Conservation (phyloP, 2,888 invertebrate genomes). For the Synanthedon vespiformis region DNA sequence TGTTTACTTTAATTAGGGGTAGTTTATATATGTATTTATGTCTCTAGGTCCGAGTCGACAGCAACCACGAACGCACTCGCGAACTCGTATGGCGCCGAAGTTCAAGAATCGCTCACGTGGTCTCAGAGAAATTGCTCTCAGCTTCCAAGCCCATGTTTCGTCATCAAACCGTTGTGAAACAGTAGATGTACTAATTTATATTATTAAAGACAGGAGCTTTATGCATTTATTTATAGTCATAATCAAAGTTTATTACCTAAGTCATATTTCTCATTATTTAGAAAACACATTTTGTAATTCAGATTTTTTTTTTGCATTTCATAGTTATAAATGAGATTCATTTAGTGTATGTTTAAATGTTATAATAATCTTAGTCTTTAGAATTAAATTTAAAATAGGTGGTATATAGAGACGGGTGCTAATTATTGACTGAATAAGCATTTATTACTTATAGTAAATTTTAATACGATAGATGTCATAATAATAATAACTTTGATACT, state of each 20-base stretch:
- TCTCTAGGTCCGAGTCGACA: conserved; percentile 83
- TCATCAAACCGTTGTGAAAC: conserved; percentile 29
- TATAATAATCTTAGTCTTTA: neutral
- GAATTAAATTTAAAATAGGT: neutral
- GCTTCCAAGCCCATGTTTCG: conserved; percentile 62
- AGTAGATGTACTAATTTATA: conserved; percentile 10
- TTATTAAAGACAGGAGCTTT: no score
- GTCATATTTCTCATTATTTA: no score
- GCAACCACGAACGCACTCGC: conserved; percentile 86
- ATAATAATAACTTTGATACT: conserved; percentile 29
- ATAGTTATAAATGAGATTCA: no score
- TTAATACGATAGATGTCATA: neutral
- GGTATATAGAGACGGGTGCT: neutral
- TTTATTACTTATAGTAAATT: neutral
- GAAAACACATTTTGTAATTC: no score
- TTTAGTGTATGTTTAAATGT: no score
- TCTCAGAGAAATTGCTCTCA: conserved; percentile 79
- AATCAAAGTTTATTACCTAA: no score
- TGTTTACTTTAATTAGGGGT: no score
- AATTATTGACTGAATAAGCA: neutral
- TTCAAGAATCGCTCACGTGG: conserved; percentile 85
- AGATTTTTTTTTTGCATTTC: no score
- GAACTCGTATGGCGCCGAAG: conserved; percentile 88
- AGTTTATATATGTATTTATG: neutral
- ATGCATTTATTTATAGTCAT: no score